Evolutionary conservation across 2,888 invertebrate genomes (phyloP).

Genomic region (Chloroclysta siterata): DNA sequence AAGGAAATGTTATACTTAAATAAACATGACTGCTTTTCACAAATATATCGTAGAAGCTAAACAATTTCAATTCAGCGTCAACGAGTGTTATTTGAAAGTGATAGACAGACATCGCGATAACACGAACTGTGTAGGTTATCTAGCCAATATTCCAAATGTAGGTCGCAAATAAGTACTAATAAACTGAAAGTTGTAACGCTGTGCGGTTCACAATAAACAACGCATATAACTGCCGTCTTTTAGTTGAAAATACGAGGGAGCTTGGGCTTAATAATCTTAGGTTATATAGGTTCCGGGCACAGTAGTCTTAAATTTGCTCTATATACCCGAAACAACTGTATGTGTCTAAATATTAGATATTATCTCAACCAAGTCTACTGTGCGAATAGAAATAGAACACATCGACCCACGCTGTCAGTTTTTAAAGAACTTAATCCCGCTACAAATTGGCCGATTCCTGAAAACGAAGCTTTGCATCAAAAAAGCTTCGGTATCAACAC

Average conservation of each 20-base stretch:
- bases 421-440: constrained; percentile 8
- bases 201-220: constrained; percentile 20
- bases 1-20: not conserved
- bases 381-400: not conserved
- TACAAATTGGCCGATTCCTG: constrained; percentile 18
- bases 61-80: constrained; percentile 34
- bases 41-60: constrained; percentile 9
- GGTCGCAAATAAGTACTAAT: constrained; percentile 39
- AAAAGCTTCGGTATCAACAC: constrained; percentile 34
- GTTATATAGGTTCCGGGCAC: constrained; percentile 15
- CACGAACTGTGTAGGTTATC: constrained; percentile 40
- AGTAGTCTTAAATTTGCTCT: constrained; percentile 9
- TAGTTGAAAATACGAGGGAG: constrained; percentile 25
- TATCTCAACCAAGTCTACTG: not conserved
- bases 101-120: constrained; percentile 40
- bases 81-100: constrained; percentile 41
- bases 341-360: not conserved
- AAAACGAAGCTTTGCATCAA: constrained; percentile 19
- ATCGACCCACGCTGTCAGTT: not conserved
- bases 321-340: not conserved
- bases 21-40: constrained; percentile 4
- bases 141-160: constrained; percentile 36
- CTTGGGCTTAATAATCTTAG: constrained; percentile 16
- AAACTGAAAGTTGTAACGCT: constrained; percentile 32
- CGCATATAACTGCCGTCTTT: constrained; percentile 15